phyloP scores from a whole-genome alignment of 1,140 invertebrate genomes.

The Hyphantria cunea region DNA sequence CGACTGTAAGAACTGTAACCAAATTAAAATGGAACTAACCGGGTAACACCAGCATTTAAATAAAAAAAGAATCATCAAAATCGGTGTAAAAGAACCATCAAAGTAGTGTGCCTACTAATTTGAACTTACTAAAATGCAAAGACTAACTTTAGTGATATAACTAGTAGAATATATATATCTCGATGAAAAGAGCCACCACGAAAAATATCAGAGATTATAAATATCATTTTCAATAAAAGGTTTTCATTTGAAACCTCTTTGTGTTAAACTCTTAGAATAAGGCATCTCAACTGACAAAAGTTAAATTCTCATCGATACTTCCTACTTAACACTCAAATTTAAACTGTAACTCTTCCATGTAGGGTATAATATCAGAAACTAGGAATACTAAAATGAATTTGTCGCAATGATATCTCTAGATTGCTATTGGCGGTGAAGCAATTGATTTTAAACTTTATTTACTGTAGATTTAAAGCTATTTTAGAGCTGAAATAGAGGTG shows the following conservation, averaged over 20 bases:
- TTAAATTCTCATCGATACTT: neutral
- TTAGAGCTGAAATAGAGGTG: neutral
- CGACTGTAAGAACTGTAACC: no score
- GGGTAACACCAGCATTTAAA: no score
- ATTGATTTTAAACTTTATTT: conserved; percentile 12
- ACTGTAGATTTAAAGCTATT: neutral
- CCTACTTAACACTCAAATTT: conserved; percentile 2
- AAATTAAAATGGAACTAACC: no score
- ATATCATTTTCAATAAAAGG: conserved; percentile 24
- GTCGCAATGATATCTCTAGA: conserved; percentile 9
- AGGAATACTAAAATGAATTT: neutral
- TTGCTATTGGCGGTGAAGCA: conserved; percentile 9
- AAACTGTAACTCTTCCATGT: neutral
- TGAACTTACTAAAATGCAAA: no score
- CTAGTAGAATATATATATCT: no score
- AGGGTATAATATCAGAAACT: neutral
- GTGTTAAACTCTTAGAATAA: conserved; percentile 22
- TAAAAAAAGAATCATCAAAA: no score
- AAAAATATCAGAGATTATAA: conserved; percentile 23
- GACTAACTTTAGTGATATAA: no score
- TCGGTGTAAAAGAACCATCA: no score
- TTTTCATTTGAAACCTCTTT: conserved; percentile 20
- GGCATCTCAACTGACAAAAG: neutral
- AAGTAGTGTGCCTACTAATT: no score
- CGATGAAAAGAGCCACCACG: no score